Percentiles rank a stretch among this genome's conserved stretches.
phyloP scores from a whole-genome alignment of 2,113 vertebrate species.

The Macroglossus sobrinus region DNA sequence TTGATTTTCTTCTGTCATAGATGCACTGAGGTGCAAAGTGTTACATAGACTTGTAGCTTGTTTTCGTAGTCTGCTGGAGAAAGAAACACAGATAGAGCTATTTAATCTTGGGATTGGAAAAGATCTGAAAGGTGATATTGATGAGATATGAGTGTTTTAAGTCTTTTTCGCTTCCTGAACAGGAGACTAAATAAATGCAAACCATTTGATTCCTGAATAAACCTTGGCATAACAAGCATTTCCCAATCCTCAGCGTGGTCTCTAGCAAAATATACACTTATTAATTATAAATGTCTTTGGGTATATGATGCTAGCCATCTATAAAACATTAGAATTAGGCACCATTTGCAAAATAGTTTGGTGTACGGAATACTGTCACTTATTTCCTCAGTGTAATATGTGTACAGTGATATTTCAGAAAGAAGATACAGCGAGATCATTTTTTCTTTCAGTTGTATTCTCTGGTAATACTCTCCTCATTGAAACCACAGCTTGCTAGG shows the following conservation, averaged over 20 bases:
- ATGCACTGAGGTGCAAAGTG: background rate
- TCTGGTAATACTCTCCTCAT: background rate
- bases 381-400: background rate
- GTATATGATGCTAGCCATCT: background rate
- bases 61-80: slow-evolving; percentile 3
- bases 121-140: slow-evolving; percentile 39
- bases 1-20: slow-evolving; percentile 12
- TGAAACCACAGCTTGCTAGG: background rate
- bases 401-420: background rate
- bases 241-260: background rate
- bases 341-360: background rate
- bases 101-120: slow-evolving; percentile 35
- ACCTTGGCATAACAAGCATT: background rate
- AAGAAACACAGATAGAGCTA: background rate
- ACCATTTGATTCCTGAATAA: background rate
- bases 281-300: background rate
- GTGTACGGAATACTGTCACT: background rate
- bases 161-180: background rate
- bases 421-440: background rate
- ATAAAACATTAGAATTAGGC: background rate
- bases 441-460: background rate
- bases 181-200: slow-evolving; percentile 4
- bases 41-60: background rate
- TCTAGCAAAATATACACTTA: background rate
- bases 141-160: background rate